Percentiles rank a stretch among this genome's conserved stretches.
phyloP scores from a whole-genome alignment of 2,888 invertebrate genomes.

The Agonopterix arenella region DNA sequence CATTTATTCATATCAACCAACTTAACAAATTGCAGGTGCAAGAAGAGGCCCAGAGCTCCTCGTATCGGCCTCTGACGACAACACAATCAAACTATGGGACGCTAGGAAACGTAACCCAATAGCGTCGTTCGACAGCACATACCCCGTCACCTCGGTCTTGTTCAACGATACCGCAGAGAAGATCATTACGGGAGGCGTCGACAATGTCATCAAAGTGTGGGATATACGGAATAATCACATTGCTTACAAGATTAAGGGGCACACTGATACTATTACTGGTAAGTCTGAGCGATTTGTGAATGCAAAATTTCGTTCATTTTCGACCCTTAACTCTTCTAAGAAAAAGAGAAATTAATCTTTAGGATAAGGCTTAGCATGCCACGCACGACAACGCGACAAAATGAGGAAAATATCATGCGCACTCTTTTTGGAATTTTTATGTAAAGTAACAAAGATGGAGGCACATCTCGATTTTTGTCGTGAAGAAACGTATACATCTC shows the following conservation, averaged over 20 bases:
- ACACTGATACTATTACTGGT: constrained; percentile 96
- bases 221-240: constrained; percentile 93
- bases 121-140: constrained; percentile 82
- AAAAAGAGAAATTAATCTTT: too few species aligned
- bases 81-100: constrained; percentile 95
- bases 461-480: too few species aligned
- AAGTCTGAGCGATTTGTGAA: constrained; percentile 1
- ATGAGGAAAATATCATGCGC: too few species aligned
- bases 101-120: constrained; percentile 89
- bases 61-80: constrained; percentile 97
- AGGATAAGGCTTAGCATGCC: too few species aligned
- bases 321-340: too few species aligned
- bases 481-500: too few species aligned
- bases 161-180: constrained; percentile 98
- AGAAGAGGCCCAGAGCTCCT: constrained; percentile 93
- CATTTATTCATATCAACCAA: too few species aligned
- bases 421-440: too few species aligned
- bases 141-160: constrained; percentile 90
- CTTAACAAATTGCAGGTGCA: constrained; percentile 69
- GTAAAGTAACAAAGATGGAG: too few species aligned
- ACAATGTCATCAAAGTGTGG: constrained; percentile 99
- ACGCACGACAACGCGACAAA: too few species aligned
- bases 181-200: constrained; percentile 95
- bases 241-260: constrained; percentile 91
- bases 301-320: too few species aligned